Conservation (phyloP, 1,140 invertebrate genomes). For the Protaetia brevitarsis region DNA sequence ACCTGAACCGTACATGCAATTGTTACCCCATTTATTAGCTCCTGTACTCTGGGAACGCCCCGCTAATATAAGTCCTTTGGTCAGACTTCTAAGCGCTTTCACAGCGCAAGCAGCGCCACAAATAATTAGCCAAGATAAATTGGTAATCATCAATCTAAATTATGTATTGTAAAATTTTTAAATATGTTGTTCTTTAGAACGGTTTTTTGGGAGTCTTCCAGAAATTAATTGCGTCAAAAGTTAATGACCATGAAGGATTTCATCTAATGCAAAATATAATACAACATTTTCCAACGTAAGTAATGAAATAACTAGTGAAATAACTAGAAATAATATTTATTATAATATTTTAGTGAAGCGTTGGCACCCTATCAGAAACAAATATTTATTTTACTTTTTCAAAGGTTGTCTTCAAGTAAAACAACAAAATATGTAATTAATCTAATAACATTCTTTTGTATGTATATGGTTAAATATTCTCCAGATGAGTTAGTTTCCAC, state of each 20-base stretch:
- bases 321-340: conserved; percentile 22
- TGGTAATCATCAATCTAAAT: conserved; percentile 36
- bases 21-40: conserved; percentile 84
- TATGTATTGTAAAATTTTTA: background rate
- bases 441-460: conserved; percentile 85
- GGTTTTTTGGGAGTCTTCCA: conserved; percentile 93
- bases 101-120: conserved; percentile 71
- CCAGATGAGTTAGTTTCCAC: conserved; percentile 68
- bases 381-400: conserved; percentile 88
- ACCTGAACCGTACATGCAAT: conserved; percentile 79
- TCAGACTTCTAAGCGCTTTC: conserved; percentile 83
- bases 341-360: conserved; percentile 53
- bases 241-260: conserved; percentile 96
- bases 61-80: conserved; percentile 89
- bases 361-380: conserved; percentile 79
- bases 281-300: conserved; percentile 66
- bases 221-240: conserved; percentile 92
- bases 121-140: conserved; percentile 60
- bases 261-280: conserved; percentile 83
- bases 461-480: conserved; percentile 79
- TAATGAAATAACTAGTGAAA: conserved; percentile 19
- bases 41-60: conserved; percentile 89
- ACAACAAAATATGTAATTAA: conserved; percentile 91
- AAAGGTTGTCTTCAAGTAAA: conserved; percentile 86
- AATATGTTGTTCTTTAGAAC: conserved; percentile 53